Conservation (phyloP, 1,140 invertebrate genomes). For the Nephotettix cincticeps region DNA sequence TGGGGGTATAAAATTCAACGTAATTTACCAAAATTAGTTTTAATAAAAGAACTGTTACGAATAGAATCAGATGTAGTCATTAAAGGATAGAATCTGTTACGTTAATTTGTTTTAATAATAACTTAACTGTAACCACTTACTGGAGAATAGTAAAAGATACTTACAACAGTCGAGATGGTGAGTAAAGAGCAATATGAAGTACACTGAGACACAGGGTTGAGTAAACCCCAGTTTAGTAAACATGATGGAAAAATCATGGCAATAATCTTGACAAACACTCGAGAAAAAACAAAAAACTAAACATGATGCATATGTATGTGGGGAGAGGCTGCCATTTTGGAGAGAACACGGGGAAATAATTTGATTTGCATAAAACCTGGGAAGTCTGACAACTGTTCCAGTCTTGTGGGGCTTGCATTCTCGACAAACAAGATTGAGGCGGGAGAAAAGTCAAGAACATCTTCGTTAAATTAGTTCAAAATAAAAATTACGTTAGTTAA, state of each 20-base stretch:
- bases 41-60: no score
- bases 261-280: not conserved
- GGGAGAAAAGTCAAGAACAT: no score
- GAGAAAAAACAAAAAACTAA: not conserved
- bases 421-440: not conserved
- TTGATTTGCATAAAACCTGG: slow-evolving; percentile 2
- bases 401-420: not conserved
- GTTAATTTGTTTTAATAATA: no score
- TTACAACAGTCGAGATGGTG: slow-evolving; percentile 15
- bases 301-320: no score
- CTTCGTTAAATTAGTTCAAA: no score
- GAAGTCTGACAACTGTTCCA: no score
- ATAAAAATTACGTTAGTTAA: no score
- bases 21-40: no score
- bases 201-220: not conserved
- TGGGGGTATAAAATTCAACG: no score
- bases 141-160: slow-evolving; percentile 17
- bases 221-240: not conserved
- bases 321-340: slow-evolving; percentile 6
- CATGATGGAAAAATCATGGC: slow-evolving; percentile 9
- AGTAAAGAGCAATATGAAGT: not conserved
- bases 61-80: no score
- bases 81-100: no score
- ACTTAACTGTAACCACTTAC: no score
- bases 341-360: not conserved